Base-by-base conservation (phyloP, 2,113 vertebrate species). In the Actenoides lindsayi region DNA sequence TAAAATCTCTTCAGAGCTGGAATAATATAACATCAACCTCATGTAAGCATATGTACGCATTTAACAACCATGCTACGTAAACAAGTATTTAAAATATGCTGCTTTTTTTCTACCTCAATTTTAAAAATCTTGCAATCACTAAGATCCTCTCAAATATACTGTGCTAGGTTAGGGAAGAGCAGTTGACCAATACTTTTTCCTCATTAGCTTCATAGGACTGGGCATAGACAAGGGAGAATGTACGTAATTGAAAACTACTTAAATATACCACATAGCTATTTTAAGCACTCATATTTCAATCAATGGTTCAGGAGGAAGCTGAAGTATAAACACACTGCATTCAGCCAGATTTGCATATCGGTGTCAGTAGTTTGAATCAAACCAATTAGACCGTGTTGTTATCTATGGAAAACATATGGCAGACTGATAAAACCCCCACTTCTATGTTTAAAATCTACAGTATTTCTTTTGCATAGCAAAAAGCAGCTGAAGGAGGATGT, bases 351-450 rank as follows among this genome's bases (percentile, higher is more conserved):
- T 97, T 98, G 81, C 96, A 97, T 97, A 96, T 91, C 97, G 95
- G 86, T 97, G 94, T 95, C 95, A 96, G 78, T 90, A 96, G 91
- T 87, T 93, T 97, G 94, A 97, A 96, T 97, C 96, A 96, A 98
- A 93, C 92, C 94, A 97, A 96, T 98, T 98, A 98, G 87, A 92
- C 60, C 73, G 76, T 18, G 64, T 80, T 80, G 91, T 97, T 98
- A 97, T 98, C 97, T 97, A 87, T 96, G 87, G 96, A 97, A 98
- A 97, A 93, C 95, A 97, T 96, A 95, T 93, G 96, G 92, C 91
- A 82, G n/a, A 65, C 64, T 95, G 96, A 97, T 96, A 97, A 96
- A 95, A 84, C 81, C 3, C 33, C 37, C 80, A 63, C 80, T 93
- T 73, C 81, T 87, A 31, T 87, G 96, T 94, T 97, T 97, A 95